Evolutionary conservation across 2,797 vertebrate species (phyloP).

Genomic region (Neoniphon sammara): DNA sequence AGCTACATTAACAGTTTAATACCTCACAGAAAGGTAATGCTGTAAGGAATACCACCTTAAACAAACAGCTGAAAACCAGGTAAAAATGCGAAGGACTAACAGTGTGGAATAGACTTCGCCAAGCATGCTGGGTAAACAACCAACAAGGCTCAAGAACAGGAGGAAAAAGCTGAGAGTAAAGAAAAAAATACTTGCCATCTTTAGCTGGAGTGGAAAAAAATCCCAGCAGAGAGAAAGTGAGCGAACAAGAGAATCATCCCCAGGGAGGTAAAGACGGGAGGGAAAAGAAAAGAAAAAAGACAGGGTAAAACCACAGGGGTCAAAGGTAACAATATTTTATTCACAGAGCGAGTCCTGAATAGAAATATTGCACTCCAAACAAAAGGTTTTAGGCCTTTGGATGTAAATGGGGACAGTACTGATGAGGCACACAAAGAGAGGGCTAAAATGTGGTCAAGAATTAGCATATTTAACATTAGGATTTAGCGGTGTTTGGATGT

Average conservation of each 20-base stretch:
- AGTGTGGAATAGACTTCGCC: conserved; percentile 26
- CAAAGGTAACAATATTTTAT: conserved; percentile 98
- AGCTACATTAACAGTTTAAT: conserved; percentile 21
- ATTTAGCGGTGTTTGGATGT: conserved; percentile 28
- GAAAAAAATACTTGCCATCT: conserved; percentile 82
- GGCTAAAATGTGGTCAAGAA: conserved; percentile 64
- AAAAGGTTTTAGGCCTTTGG: conserved; percentile 69
- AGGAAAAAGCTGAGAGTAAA: conserved; percentile 84
- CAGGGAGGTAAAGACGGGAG: conserved; percentile 73
- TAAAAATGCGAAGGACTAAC: conserved; percentile 24
- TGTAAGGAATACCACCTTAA: not conserved
- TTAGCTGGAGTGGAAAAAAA: conserved; percentile 88
- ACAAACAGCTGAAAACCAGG: conserved; percentile 22
- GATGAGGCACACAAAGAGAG: conserved; percentile 60
- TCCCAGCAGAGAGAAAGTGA: conserved; percentile 80
- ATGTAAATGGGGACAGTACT: conserved; percentile 67
- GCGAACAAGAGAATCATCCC: conserved; percentile 68
- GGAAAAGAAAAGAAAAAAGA: conserved; percentile 75
- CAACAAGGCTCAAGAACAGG: conserved; percentile 80
- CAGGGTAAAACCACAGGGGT: conserved; percentile 93
- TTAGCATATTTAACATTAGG: conserved; percentile 20
- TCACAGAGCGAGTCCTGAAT: conserved; percentile 95
- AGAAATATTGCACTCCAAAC: conserved; percentile 94
- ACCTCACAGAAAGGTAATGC: conserved; percentile 4
- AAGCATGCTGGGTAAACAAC: conserved; percentile 48